Evolutionary conservation across 64 coral and sea anemone genomes (phyloP), one percentile per base, ranked within the genome.

Genomic region (Porites australiensis): DNA sequence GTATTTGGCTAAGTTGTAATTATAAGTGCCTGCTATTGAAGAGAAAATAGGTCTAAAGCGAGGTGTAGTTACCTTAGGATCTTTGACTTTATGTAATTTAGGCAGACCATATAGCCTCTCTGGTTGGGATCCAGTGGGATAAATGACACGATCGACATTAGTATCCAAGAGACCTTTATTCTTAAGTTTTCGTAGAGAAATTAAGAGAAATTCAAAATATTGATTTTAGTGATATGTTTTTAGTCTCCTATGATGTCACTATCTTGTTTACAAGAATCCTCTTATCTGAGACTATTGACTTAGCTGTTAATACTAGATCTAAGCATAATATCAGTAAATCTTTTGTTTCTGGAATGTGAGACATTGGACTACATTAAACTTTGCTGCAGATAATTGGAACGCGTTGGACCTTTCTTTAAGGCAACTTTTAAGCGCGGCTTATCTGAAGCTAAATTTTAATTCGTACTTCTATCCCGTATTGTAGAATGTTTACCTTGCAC

Each of bases 101-200:
- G 83, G 44, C 50, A 86, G 67, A 44, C 83, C 44, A 86, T 86
- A 70, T 15, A 86, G 52, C 64, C 83, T 86, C 50, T 49, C 83
- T 51, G 83, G 65, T 70, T 86, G 66, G 46, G 83, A 70, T n/a
- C 83, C 64, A 86, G 63, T 67, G 16, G 83, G 86, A 88, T 88
- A 88, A 88, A 88, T 21, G 50, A 75, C n/a, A 73, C 11, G 48
- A 55, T 74, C 55, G 50, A 44, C 62, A 47, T 82, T 82, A 58
- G 51, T 23, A 82, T 82, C 79, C 22, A 82, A 82, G 3, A 82
- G 58, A 72, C 66, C 66, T 54, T 88, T 50, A 74, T 88, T 88
- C 66, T 88, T 82, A 64, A 52, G 75, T 82, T 82, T 82, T 5
- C 79, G 79, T 58, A 82, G 43, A 62, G n/a, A n/a, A n/a, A n/a